Percentiles rank a stretch among this genome's conserved stretches.
Evolutionary conservation across 2,113 vertebrate species (phyloP).

Genomic region (Hipposideros armiger): DNA sequence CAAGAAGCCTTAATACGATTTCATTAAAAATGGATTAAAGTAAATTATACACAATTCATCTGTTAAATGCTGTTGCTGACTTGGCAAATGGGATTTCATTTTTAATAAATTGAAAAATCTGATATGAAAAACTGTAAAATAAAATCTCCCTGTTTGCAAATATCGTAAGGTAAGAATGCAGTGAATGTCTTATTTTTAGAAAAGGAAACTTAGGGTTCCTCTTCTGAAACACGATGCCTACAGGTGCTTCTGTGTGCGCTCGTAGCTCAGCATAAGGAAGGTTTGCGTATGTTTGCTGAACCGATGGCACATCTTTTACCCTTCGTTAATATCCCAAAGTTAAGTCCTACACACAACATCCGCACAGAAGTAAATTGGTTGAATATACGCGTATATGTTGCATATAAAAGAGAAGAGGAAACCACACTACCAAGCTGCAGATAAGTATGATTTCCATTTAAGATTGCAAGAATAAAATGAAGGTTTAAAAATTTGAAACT

Average conservation of each 20-base stretch:
- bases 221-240: neutral
- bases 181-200: neutral
- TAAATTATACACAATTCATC: neutral
- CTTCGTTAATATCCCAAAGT: rapidly evolving
- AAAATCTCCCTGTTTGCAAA: neutral
- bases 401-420: neutral
- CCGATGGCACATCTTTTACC: rapidly evolving
- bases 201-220: neutral
- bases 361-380: rapidly evolving
- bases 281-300: rapidly evolving
- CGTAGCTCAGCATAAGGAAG: rapidly evolving
- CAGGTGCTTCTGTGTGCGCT: rapidly evolving
- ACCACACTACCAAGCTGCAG: neutral
- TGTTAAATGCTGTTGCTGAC: neutral
- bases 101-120: constrained; percentile 43
- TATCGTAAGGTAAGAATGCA: neutral
- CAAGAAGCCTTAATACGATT: neutral
- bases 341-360: neutral
- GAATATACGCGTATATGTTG: rapidly evolving
- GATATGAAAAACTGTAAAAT: neutral
- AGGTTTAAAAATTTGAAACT: neutral
- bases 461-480: neutral
- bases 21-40: constrained; percentile 4
- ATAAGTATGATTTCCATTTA: neutral
- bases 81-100: neutral